phyloP scores from a whole-genome alignment of 2,113 vertebrate species.

The Smithornis capensis region DNA sequence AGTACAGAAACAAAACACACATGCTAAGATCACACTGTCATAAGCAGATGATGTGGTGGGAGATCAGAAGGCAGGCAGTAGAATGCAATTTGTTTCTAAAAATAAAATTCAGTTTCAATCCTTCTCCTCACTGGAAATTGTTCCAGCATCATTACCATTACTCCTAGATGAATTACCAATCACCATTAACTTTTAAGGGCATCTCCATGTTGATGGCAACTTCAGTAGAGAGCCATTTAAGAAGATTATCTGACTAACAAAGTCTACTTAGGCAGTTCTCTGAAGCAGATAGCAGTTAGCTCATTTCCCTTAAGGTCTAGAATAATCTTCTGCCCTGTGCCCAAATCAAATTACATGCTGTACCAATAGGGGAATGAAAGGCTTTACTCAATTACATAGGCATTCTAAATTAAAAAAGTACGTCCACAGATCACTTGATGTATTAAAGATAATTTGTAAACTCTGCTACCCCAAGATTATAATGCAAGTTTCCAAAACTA shows the following conservation, averaged over 20 bases:
- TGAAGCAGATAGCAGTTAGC: neutral
- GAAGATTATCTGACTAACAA: neutral
- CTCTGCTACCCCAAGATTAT: neutral
- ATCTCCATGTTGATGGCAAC: neutral
- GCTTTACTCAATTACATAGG: neutral
- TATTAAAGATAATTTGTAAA: neutral
- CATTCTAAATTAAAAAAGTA: neutral
- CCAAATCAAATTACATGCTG: neutral
- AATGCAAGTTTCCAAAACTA: neutral
- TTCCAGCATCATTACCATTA: neutral
- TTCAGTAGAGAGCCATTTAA: neutral
- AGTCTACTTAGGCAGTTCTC: neutral
- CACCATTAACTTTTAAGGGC: neutral
- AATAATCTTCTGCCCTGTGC: neutral
- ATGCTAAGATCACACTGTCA: neutral
- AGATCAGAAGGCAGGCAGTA: neutral
- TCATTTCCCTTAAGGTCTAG: neutral
- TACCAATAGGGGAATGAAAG: neutral
- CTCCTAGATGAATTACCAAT: neutral
- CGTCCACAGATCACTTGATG: neutral
- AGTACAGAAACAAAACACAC: neutral
- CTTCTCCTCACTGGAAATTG: neutral
- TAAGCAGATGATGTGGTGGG: neutral
- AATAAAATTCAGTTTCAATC: neutral
- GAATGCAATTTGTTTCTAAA: neutral